Base-by-base conservation (phyloP, 1,140 invertebrate species). In the Adoxophyes honmai region DNA sequence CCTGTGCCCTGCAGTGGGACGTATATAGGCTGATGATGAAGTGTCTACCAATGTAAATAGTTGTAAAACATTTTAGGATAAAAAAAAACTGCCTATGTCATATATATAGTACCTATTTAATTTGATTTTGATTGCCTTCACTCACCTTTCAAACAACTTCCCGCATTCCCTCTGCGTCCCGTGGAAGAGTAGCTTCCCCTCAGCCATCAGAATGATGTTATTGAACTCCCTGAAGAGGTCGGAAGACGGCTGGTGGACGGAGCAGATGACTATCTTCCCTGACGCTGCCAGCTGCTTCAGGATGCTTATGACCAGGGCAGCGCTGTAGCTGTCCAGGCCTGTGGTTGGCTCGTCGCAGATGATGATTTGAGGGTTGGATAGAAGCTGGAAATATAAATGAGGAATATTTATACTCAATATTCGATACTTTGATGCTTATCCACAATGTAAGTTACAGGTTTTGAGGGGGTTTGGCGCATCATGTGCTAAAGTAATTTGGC, bases 211-310 rank as follows among this genome's bases (percentile, higher is more conserved):
- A 16, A 96, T 88, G 2, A 96, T 90, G 62, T 94, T 90, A 58
- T 94, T 92, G 77, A 97, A 97, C 59, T 96, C 90, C 59, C 93
- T 92, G 62, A 96, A 95, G 11, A 97, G 88, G 60, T 95, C 93
- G 2, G 95, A 96, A 0, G 95, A 94, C 0, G 96, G 96, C 73
- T 98, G 96, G 81, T 98, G 96, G 18, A 97, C 93, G 0, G 95
- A 95, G 70, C 95, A 95, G 5, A 97, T 91, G 1, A 97, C 92
- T 9, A 94, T 93, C 88, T 94, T 95, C 36, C 91, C 95, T 52
- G 83, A 83, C 35, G 71, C 57, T 0, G 93, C 91, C 16, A 95
- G 78, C 51, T 90, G 87, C 72, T 92, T 90, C 62, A 97, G 81
- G 0, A 93, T 92, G 51, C 91, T 90, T 0, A 96, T 91, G 0